Conservation (phyloP, 2,888 invertebrate genomes). For the Axea sp. region DNA sequence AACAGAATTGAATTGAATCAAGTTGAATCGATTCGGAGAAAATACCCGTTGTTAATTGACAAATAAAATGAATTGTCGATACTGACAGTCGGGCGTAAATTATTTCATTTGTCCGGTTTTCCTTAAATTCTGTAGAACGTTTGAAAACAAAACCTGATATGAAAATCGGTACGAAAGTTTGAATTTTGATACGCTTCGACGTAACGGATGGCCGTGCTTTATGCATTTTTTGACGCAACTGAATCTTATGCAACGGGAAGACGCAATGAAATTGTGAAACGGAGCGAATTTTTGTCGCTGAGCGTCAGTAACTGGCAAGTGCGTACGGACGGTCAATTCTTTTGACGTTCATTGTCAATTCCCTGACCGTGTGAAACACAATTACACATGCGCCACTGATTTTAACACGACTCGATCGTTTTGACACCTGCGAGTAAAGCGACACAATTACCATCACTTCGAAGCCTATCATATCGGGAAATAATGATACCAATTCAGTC, state of each 20-base stretch:
- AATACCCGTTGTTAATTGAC: too few relatives aligned
- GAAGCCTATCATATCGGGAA: too few relatives aligned
- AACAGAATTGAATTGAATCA: too few relatives aligned
- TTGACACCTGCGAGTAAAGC: slow-evolving; percentile 22
- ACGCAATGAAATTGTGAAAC: slow-evolving; percentile 51
- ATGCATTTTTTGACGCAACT: not conserved
- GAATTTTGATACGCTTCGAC: slow-evolving; percentile 5
- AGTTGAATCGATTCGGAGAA: too few relatives aligned
- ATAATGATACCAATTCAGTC: too few relatives aligned
- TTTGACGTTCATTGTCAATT: slow-evolving; percentile 52
- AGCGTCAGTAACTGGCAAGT: slow-evolving; percentile 23
- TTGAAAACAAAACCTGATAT: too few relatives aligned
- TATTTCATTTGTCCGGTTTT: too few relatives aligned
- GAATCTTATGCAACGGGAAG: slow-evolving; percentile 40
- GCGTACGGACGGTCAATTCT: slow-evolving; percentile 29
- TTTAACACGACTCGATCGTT: slow-evolving; percentile 26
- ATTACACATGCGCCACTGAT: slow-evolving; percentile 39
- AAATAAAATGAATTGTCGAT: too few relatives aligned
- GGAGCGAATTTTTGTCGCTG: slow-evolving; percentile 43
- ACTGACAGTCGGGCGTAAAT: too few relatives aligned
- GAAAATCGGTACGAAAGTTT: too few relatives aligned
- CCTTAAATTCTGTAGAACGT: too few relatives aligned
- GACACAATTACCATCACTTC: too few relatives aligned
- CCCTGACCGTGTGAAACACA: slow-evolving; percentile 29
- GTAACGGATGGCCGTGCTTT: not conserved